These are phyloP conservation scores for Recurvirostra avosetta DNA, from an alignment of 2,113 vertebrate genomes.

Conservation along the genomic window DNA sequence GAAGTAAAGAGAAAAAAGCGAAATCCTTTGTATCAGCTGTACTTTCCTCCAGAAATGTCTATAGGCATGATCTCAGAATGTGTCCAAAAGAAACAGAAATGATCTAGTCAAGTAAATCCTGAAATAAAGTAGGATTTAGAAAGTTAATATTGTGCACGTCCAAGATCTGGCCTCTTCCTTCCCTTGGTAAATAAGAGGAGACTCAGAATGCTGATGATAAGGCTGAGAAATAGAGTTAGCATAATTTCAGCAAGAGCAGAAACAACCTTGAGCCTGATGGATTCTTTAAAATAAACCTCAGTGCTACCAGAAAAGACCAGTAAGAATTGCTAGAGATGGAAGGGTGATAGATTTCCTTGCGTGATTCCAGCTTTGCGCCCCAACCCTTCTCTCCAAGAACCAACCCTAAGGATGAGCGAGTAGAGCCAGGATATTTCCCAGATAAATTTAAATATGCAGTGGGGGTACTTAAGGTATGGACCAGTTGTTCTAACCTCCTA, in stretches of 20 bases:
- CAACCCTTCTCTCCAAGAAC: not conserved
- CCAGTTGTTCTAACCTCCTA: not conserved
- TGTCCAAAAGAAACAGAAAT: constrained; percentile 15
- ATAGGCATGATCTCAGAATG: not conserved
- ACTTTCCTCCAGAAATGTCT: not conserved
- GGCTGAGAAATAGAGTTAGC: not conserved
- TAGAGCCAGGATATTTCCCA: not conserved
- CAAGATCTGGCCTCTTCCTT: not conserved
- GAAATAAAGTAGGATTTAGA: not conserved
- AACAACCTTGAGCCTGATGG: not conserved
- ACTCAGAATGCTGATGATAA: not conserved
- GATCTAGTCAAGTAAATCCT: not conserved
- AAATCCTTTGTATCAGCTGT: not conserved
- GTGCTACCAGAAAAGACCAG: not conserved
- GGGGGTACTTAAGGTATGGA: not conserved
- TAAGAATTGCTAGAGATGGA: not conserved
- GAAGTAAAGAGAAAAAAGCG: not conserved
- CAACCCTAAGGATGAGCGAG: not conserved
- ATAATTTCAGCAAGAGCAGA: not conserved
- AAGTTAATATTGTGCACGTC: not conserved
- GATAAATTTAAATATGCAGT: not conserved
- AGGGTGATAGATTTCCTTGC: not conserved
- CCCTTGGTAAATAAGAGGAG: not conserved
- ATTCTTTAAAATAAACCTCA: not conserved
- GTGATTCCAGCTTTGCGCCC: not conserved